These are phyloP conservation scores for Mylabris phalerata DNA, from an alignment of 1,140 invertebrate genomes.

Conservation along the genomic window DNA sequence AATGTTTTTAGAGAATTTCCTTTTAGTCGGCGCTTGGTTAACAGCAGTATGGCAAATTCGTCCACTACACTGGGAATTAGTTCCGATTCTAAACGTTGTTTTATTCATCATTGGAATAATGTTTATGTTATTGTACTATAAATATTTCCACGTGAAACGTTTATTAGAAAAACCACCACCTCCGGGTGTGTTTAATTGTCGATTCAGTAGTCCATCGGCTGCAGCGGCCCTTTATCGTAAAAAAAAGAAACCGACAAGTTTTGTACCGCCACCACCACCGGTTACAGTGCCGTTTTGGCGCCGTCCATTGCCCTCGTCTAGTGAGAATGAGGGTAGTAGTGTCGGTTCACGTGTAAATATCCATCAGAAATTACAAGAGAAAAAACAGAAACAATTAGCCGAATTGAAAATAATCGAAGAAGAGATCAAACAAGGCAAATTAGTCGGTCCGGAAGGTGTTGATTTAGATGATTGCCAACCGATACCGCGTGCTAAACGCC, in stretches of 20 bases:
- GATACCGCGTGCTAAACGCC: conserved; percentile 51
- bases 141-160: conserved; percentile 63
- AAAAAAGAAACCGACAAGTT: conserved; percentile 83
- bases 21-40: conserved; percentile 64
- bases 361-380: conserved; percentile 79
- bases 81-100: conserved; percentile 49
- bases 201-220: conserved; percentile 62
- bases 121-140: conserved; percentile 82
- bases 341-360: conserved; percentile 74
- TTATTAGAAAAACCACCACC: conserved; percentile 47
- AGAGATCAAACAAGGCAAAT: conserved; percentile 69
- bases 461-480: conserved; percentile 49
- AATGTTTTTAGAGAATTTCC: conserved; percentile 81
- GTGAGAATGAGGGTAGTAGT: conserved; percentile 61
- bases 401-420: conserved; percentile 75
- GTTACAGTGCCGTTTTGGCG: conserved; percentile 72
- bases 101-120: conserved; percentile 70
- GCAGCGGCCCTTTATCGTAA: conserved; percentile 56
- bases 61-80: conserved; percentile 38
- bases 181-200: conserved; percentile 82
- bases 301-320: conserved; percentile 58
- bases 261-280: conserved; percentile 67
- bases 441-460: conserved; percentile 39
- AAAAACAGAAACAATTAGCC: conserved; percentile 79
- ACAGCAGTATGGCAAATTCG: conserved; percentile 44